Percentiles rank a stretch among this genome's conserved stretches.
phyloP scores from a whole-genome alignment of 2,888 invertebrate genomes.

The Dolichopus griseipennis region DNA sequence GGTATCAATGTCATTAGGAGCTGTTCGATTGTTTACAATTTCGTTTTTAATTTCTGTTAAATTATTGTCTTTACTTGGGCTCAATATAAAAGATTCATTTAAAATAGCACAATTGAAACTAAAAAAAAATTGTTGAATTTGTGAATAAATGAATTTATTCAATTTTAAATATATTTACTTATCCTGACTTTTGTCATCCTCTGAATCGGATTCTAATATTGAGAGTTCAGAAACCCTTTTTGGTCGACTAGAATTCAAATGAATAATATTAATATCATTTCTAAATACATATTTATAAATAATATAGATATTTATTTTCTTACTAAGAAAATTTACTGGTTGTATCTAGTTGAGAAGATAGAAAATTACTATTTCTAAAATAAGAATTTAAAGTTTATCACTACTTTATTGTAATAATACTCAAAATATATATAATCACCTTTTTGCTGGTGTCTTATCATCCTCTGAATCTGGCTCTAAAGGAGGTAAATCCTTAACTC shows the following conservation, averaged over 20 bases:
- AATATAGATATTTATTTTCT: background rate
- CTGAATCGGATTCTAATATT: constrained; percentile 36
- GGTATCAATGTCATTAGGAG: background rate
- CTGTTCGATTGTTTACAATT: background rate
- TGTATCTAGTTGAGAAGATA: background rate
- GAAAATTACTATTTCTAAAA: constrained; percentile 14
- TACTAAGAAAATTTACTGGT: background rate
- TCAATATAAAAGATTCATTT: constrained; percentile 36
- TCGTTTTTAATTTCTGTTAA: background rate
- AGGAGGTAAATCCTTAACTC: constrained; percentile 36
- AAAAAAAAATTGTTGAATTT: background rate
- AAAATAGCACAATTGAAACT: constrained; percentile 40
- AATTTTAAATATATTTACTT: constrained; percentile 18
- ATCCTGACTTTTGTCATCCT: constrained; percentile 30
- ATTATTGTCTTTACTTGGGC: background rate
- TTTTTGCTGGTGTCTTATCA: constrained; percentile 31
- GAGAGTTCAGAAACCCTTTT: constrained; percentile 36
- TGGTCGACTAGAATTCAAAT: constrained; percentile 27
- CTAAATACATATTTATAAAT: background rate
- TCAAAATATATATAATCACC: background rate
- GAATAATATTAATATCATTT: background rate
- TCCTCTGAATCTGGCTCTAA: constrained; percentile 38
- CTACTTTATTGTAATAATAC: background rate
- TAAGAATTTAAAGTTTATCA: background rate
- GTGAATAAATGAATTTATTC: background rate